Base-by-base conservation (phyloP, 2,113 vertebrate species). In the Rutilus rutilus region DNA sequence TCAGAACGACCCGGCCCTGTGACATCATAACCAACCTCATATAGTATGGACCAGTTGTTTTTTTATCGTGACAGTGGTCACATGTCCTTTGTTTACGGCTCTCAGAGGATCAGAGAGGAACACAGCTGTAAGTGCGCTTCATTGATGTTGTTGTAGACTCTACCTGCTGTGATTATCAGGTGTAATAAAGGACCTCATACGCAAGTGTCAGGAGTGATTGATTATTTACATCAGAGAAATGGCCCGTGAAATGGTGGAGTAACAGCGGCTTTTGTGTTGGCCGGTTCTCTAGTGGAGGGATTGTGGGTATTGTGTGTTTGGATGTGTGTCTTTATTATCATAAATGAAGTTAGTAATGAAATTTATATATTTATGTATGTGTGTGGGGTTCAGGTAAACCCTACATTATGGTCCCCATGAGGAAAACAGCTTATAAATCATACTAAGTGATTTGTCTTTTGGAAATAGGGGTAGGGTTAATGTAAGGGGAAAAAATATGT, bases 171-270 rank as follows among this genome's bases (percentile, higher is more conserved):
- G 62, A 78, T 71, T 79, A 85, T 69, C 75, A 79, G 33, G 25
- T 71, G 62, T 69, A 59, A 85, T 71, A 69, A 85, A 78, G 67
- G 45, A 59, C 36, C 21, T 25, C 54, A 42, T 52, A 52, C 1
- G 5, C 12, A 79, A 10, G 77, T 62, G 84, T 42, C 74, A 54
- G 75, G 27, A 69, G 75, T 50, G 62, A 87, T 84, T 9, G 82
- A 84, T 87, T 79, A 78, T 79, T 73, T 47, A 64, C 25, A 17
- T 52, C 42, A 52, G 23, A 77, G 74, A 87, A 73, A 83, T 47
- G 62, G 64, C 15, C n/a, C 19, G 50, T 83, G 86, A 59, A 78
- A 77, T 19, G 30, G 47, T 57, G 64, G 4, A 50, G 86, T 57
- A 73, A 77, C 39, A 15, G 54, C 47, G 17, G 62, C 45, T n/a